Evolutionary conservation across 2,797 vertebrate species (phyloP), one percentile per base, ranked within the genome.

Genomic region (Harpagifer antarcticus): DNA sequence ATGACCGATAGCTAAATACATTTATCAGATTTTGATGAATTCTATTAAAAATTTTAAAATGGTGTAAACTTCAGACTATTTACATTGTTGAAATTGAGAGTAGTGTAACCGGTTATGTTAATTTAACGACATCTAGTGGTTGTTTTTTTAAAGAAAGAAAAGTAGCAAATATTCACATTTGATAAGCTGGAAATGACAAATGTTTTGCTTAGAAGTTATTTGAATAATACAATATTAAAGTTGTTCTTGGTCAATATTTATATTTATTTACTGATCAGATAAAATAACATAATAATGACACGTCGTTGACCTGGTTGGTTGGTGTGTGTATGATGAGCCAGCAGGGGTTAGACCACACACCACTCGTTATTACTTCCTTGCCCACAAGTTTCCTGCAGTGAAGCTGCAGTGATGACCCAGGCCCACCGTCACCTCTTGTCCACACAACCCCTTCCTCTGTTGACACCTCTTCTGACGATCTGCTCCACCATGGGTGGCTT

Each of bases 391-490:
- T 19, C 42, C 72, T 27, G 55, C 81, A 84, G 63, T 59, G 66
- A 76, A 48, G 52, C 68, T 10, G 4, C 63, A 79, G 62, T 62
- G 74, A 84, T 73, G 86, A 85, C 62, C 81, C 59, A 57, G 45
- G 67, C 58, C 64, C 74, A 49, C 20, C 59, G 33, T 67, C 76
- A 49, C 79, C 74, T 70, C 69, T 69, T 43, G 68, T 83, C 69
- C 75, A 65, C 66, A 78, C 65, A 68, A 68, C 57, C 74, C 69
- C 83, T 90, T 91, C 90, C 90, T 85, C 82, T 78, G n/a, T 74
- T 87, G 81, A 90, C 89, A 89, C 91, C 90, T 92, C 81, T 33
- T 48, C 42, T 79, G 88, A 88, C 27, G 47, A 80, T 71, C 64
- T 17, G 50, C 37, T 69, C 71, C 81, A 79, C 78, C 58, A 57